A percentile compares a stretch with the other conserved stretches of the same genome.
phyloP scores from a whole-genome alignment of 2,113 vertebrate species.

The Eretmochelys imbricata region DNA sequence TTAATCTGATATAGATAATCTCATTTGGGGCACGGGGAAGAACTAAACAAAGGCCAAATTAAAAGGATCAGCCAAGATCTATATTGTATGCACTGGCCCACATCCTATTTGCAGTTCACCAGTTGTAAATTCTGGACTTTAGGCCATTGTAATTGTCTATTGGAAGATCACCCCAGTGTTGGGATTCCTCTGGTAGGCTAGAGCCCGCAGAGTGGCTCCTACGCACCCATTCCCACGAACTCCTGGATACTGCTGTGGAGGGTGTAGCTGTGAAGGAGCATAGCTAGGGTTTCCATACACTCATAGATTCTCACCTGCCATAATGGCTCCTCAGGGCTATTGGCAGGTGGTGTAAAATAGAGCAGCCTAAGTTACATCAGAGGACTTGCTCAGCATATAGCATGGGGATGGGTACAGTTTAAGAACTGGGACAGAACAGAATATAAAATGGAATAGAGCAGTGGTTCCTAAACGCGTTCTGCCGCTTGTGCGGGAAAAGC shows the following conservation, averaged over 20 bases:
- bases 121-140: neutral
- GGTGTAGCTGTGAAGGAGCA: neutral
- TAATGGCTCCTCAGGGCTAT: neutral
- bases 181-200: neutral
- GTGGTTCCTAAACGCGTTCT: too few relatives aligned
- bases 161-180: neutral
- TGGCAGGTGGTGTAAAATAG: neutral
- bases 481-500: too few relatives aligned
- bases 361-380: neutral
- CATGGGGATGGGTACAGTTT: neutral
- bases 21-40: neutral
- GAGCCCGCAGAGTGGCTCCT: neutral
- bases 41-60: neutral
- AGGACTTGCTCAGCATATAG: neutral
- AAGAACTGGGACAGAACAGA: neutral
- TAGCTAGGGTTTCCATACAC: neutral
- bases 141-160: neutral
- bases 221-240: neutral
- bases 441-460: neutral
- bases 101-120: neutral
- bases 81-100: neutral
- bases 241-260: neutral
- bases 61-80: neutral
- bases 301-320: neutral
- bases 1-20: neutral